Base-by-base conservation (phyloP, 2,113 vertebrate species). In the Sinocyclocheilus anophthalmus region DNA sequence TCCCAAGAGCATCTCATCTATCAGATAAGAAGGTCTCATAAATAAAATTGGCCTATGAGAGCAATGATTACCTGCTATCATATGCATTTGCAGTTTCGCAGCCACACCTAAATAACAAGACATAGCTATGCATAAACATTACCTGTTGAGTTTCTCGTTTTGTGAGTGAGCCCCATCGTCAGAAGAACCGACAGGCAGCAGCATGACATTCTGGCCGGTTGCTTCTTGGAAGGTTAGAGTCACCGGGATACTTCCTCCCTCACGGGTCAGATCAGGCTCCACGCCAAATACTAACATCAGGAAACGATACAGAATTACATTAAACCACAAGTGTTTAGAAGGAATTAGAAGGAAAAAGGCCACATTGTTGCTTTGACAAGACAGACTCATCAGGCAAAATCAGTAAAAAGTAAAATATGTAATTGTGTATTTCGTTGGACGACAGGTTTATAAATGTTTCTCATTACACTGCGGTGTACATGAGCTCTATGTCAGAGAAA, bases 61-160 rank as follows among this genome's bases (percentile, higher is more conserved):
- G 14, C 14, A 16, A 53, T 22, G 3, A 63, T 30, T 7, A 45
- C 18, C 6, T 48, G 2, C 7, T 8, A 5, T 13, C 33, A 63
- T 63, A 20, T 12, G 2, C 20, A 42, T 45, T 53, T 53, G 50
- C 14, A 16, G 50, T 53, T 53, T 78, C 53, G 2, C 10, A 75
- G 10, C 20, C 82, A 73, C 4, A 61, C 22, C 20, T 39, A 1
- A 1, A 33, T 12, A 75, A 50, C 12, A 50, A 76, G n/a, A 57
- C 5, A 11, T 11, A 22, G 20, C 9, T 65, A 33, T 39, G 42
- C 1, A 1, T 67, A 9, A 67, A 26, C 39, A 42, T 79, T 91
- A 99, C 98, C 98, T 96, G 92, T 99, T 99, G 80, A 99, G 76
- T 87, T 99, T 99, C 87, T 99, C 98, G 37, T 99, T 99, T 93